These are phyloP conservation scores for Poecilobothrus nobilitatus DNA, from an alignment of 2,888 invertebrate genomes.

Conservation along the genomic window DNA sequence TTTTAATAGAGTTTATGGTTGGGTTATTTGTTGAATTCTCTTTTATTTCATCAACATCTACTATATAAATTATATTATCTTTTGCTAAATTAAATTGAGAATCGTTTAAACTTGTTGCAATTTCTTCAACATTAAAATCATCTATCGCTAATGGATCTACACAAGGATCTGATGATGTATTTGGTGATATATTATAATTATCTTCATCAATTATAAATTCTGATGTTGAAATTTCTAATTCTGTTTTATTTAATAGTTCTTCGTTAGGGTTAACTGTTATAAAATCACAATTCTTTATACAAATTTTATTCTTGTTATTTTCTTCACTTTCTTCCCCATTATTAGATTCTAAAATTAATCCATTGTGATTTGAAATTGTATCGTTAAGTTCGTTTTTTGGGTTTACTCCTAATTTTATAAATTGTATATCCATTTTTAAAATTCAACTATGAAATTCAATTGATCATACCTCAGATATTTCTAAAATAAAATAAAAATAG, in stretches of 20 bases:
- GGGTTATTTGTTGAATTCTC: slow-evolving; percentile 6
- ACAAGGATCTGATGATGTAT: slow-evolving; percentile 30
- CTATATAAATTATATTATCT: slow-evolving; percentile 24
- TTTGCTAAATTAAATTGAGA: slow-evolving; percentile 19
- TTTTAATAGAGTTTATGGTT: not conserved
- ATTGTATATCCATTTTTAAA: not conserved
- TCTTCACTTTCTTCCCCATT: not conserved
- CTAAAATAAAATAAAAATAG: too few species aligned
- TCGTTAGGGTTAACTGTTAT: not conserved
- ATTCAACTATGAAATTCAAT: too few species aligned
- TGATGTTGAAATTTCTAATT: not conserved
- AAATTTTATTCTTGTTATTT: not conserved
- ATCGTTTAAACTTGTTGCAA: slow-evolving; percentile 21
- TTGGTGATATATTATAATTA: not conserved
- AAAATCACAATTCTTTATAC: not conserved
- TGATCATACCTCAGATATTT: too few species aligned
- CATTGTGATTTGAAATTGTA: not conserved
- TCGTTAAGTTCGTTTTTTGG: not conserved
- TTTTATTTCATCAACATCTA: slow-evolving; percentile 22
- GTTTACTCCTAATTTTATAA: not conserved
- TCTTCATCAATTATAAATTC: slow-evolving; percentile 3
- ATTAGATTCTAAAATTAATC: not conserved
- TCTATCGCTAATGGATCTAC: slow-evolving; percentile 43
- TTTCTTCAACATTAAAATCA: slow-evolving; percentile 27
- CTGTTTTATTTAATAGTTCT: not conserved